Percentiles rank a stretch among this genome's conserved stretches.
Evolutionary conservation across 2,113 vertebrate genomes (phyloP).

Genomic region (Zeus faber): DNA sequence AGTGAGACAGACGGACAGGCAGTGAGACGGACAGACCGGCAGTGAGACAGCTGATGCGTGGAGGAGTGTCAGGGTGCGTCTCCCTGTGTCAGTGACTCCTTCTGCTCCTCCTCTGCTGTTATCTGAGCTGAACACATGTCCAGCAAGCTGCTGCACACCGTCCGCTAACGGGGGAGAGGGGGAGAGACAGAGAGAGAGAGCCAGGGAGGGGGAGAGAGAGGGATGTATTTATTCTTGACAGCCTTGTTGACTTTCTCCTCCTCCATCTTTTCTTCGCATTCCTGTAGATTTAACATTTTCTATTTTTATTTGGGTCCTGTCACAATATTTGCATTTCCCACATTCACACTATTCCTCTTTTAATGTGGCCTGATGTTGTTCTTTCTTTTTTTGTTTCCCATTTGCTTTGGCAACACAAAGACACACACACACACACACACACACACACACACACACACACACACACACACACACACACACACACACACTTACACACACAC

Average conservation of each 20-base stretch:
- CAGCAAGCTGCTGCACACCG: conserved; percentile 65
- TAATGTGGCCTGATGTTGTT: too few relatives aligned
- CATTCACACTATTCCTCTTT: too few relatives aligned
- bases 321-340: too few relatives aligned
- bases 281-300: too few relatives aligned
- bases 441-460: background rate
- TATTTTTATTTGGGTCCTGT: too few relatives aligned
- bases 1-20: too few relatives aligned
- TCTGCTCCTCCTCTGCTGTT: conserved; percentile 51
- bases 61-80: conserved; percentile 62
- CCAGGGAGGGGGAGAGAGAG: background rate
- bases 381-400: too few relatives aligned
- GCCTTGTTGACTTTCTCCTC: too few relatives aligned
- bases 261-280: too few relatives aligned
- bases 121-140: conserved; percentile 75
- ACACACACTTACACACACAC: conserved; percentile 2
- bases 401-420: too few relatives aligned
- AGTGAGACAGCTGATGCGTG: conserved; percentile 42
- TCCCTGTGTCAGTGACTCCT: conserved; percentile 55
- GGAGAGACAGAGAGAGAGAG: background rate
- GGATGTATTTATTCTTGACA: too few relatives aligned
- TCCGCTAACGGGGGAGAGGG: background rate
- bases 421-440: background rate
- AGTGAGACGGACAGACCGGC: too few relatives aligned
- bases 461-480: conserved; percentile 6